Base-by-base conservation (phyloP, 1,140 invertebrate genomes). In the Gonatopus flavifemur region DNA sequence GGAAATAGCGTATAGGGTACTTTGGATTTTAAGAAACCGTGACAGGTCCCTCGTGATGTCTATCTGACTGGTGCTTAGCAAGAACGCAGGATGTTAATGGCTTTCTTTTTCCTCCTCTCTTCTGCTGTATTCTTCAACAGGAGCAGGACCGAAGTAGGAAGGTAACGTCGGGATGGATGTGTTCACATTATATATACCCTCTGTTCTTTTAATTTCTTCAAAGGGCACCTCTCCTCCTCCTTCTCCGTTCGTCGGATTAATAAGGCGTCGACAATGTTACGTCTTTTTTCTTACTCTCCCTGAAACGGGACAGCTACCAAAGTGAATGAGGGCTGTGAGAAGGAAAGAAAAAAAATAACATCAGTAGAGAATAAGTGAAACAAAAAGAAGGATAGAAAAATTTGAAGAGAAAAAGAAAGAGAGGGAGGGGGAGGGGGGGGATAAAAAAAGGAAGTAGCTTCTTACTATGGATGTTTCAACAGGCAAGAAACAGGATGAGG, bases 161-260 rank as follows among this genome's bases (percentile, higher is more conserved):
- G 52, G 47, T 20, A 52, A 24, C 28, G 42, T 55, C 51, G 61
- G 64, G 70, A 77, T 74, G 66, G 68, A 77, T 75, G 73, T 74
- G 70, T 76, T 75, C 72, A 66, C 74, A 74, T 77, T 77, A 77
- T n/a, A n/a, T n/a, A n/a, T 71, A 69, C 72, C 65, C 65, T 71
- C 70, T 71, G 72, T 71, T 75, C 75, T 76, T 78, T 78, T 78
- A 78, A 78, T 76, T 78, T 78, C 75, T 76, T 70, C 73, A 76
- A 76, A 77, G 72, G 53, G 55, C 57, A 55, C 28, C n/a, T 30
- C 32, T 37, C 31, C 9, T 9, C n/a, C 12, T 48, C 52, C 42
- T 41, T 33, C 62, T 52, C 60, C 59, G 60, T 62, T 51, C 50
- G 59, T 60, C 63, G 71, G 69, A 76, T 78, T 78, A 78, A 78